Percentiles rank a stretch among this genome's conserved stretches.
Conservation (phyloP, 2,888 invertebrate species). For the Eucera pruinosa region DNA sequence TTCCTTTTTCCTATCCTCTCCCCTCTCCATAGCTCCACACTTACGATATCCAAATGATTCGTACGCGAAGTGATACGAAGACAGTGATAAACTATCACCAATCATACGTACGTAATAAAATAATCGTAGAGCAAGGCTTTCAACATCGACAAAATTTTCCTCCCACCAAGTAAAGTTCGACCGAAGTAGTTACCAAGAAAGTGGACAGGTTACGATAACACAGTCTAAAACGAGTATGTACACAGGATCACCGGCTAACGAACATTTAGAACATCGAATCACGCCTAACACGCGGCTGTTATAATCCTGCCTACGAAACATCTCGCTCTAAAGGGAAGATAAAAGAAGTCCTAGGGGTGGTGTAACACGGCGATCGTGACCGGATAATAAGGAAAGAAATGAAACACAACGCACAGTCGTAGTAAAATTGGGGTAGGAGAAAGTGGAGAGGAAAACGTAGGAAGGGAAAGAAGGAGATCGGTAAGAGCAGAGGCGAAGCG, state of each 20-base stretch:
- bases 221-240: background rate
- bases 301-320: constrained; percentile 15
- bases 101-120: no score
- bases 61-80: no score
- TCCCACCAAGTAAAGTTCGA: no score
- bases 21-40: no score
- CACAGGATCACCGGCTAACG: background rate
- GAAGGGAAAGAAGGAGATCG: constrained; percentile 37
- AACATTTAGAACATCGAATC: constrained; percentile 25
- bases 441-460: background rate
- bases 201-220: background rate
- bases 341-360: background rate
- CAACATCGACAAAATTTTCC: no score
- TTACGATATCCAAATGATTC: no score
- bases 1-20: no score
- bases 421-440: no score
- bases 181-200: no score
- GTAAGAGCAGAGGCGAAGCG: constrained; percentile 39
- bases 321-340: background rate
- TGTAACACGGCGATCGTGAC: background rate
- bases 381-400: constrained; percentile 11
- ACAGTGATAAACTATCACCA: no score
- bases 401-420: no score
- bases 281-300: constrained; percentile 11
- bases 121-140: no score